Base-by-base conservation (phyloP, 1,140 invertebrate genomes). In the Heliothis virescens region DNA sequence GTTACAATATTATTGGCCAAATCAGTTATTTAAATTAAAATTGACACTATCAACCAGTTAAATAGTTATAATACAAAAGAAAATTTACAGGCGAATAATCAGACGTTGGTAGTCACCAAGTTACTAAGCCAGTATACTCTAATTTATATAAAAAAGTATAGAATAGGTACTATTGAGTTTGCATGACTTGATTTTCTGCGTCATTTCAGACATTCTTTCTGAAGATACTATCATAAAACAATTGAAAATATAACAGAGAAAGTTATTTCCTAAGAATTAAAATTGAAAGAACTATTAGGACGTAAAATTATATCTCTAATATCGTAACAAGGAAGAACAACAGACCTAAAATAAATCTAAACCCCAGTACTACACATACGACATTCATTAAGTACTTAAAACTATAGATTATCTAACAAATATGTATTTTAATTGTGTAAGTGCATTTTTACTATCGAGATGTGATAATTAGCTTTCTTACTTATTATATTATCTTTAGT, bases 371-470 rank as follows among this genome's bases (percentile, higher is more conserved):
- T 69, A 69, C 34, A 52, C 47, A 52, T 16, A 16, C 7, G n/a
- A 69, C 18, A 18, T 69, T 52, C 15, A 26, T 53, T 72, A 57
- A 72, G 50, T 55, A 57, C 69, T 72, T 72, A 57, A 53, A 72
- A 11, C 50, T 72, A 72, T 15, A 71, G 26, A 21, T 15, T 41
- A 15, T 41, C 16, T 57, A 57, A 57, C 29, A 72, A 57, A 11
- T 57, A 72, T 47, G 41, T 65, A n/a, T 34, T 69, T 72, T 34
- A 34, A 34, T 52, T 72, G 69, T 52, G 69, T 57, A 15, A 41
- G 52, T 72, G 69, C 52, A 50, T 72, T 72, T 41, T 34, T 72
- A 63, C 48, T 16, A 72, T 41, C 13, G 52, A 57, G 52, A 72
- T 53, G 65, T n/a, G 52, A 29, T 55, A 41, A 26, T 53, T 21